Conservation (phyloP, 2,888 invertebrate genomes). For the Raillietiella orientalis region DNA sequence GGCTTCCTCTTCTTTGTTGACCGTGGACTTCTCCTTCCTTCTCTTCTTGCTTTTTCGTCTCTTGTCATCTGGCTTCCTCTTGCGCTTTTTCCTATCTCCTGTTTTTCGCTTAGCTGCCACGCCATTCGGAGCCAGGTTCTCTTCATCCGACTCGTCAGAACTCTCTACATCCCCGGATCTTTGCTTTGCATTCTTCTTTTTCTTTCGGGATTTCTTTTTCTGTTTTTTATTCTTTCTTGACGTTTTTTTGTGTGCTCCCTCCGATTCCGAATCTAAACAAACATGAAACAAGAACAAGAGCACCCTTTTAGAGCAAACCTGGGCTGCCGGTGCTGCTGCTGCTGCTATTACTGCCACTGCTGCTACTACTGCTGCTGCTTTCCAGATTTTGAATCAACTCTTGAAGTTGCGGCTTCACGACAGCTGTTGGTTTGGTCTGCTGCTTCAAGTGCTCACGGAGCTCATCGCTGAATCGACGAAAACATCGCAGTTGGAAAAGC, state of each 20-base stretch:
- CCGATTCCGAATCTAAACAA: conserved; percentile 6
- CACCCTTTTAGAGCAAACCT: conserved; percentile 6
- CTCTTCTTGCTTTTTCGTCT: conserved; percentile 3
- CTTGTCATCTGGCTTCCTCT: conserved; percentile 7
- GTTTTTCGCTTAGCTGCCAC: conserved; percentile 7
- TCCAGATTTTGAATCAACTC: conserved; percentile 5
- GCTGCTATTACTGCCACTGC: conserved; percentile 5
- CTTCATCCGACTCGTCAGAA: conserved; percentile 5
- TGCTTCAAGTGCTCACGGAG: conserved; percentile 55
- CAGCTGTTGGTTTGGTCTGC: conserved; percentile 18
- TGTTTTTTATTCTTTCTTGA: conserved; percentile 7
- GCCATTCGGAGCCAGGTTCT: conserved; percentile 7
- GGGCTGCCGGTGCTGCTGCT: conserved; percentile 7
- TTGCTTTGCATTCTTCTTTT: not conserved
- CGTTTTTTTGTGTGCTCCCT: conserved; percentile 4
- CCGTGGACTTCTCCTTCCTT: too few relatives aligned
- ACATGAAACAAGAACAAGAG: not conserved
- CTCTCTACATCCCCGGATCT: not conserved
- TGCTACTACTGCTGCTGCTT: conserved; percentile 6
- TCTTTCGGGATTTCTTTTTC: conserved; percentile 7
- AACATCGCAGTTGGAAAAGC: conserved; percentile 4
- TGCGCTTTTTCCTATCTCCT: conserved; percentile 6
- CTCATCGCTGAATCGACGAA: conserved; percentile 25
- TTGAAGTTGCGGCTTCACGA: conserved; percentile 7
- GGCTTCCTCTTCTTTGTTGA: too few relatives aligned